Evolutionary conservation across 2,888 invertebrate genomes (phyloP).

Genomic region (Aleiodes testaceus): DNA sequence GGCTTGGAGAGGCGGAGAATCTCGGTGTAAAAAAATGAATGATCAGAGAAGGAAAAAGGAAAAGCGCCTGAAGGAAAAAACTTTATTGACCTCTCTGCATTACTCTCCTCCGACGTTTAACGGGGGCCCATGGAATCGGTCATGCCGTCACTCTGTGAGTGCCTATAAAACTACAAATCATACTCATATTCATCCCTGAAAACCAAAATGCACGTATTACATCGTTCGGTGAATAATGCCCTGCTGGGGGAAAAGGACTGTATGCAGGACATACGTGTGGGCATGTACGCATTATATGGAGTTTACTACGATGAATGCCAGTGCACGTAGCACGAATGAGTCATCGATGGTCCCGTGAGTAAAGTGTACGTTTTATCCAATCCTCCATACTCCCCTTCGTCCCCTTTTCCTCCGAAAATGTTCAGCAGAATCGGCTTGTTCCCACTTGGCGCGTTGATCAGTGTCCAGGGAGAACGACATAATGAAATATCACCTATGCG

Average conservation of each 20-base stretch:
- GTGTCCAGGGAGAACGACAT: constrained; percentile 56
- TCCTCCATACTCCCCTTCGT: not conserved
- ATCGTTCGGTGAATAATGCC: constrained; percentile 22
- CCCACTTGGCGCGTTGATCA: constrained; percentile 55
- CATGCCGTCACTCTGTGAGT: constrained; percentile 59
- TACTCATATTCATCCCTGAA: constrained; percentile 61
- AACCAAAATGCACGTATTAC: constrained; percentile 28
- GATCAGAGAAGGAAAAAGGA: constrained; percentile 24
- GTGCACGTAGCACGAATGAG: constrained; percentile 50
- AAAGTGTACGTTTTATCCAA: constrained; percentile 34
- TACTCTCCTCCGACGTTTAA: constrained; percentile 47
- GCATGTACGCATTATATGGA: constrained; percentile 15
- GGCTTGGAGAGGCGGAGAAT: not conserved
- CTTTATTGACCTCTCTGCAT: constrained; percentile 51
- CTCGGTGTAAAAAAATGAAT: constrained; percentile 21
- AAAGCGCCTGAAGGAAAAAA: constrained; percentile 31
- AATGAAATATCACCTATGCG: constrained; percentile 67
- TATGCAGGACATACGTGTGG: constrained; percentile 13
- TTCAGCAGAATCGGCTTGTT: constrained; percentile 21
- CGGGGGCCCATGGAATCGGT: constrained; percentile 63
- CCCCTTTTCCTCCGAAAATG: not conserved
- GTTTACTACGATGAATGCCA: constrained; percentile 55
- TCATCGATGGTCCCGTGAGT: constrained; percentile 49
- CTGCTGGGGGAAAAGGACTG: not conserved
- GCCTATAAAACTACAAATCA: constrained; percentile 66